A percentile compares a stretch with the other conserved stretches of the same genome.
Conservation (phyloP, 2,888 invertebrate species). For the Drosophila helvetica region DNA sequence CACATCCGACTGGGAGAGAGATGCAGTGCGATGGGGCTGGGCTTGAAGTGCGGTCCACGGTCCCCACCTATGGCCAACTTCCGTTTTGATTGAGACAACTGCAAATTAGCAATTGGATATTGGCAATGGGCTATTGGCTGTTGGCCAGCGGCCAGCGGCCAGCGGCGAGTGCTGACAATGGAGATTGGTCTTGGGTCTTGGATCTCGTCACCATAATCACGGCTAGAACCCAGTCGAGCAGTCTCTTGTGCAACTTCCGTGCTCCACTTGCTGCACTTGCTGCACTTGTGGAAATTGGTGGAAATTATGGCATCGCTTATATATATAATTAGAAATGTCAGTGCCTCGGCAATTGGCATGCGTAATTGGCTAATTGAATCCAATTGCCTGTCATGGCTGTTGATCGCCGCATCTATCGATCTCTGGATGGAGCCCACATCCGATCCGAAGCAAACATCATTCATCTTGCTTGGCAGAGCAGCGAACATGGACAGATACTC, state of each 20-base stretch:
- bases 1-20: constrained; percentile 5
- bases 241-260: constrained; percentile 22
- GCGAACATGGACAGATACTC: neutral
- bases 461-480: constrained; percentile 11
- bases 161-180: constrained; percentile 45
- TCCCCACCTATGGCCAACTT: constrained; percentile 49
- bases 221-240: constrained; percentile 10
- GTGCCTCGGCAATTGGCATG: constrained; percentile 49
- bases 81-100: constrained; percentile 54
- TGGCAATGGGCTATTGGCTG: constrained; percentile 46
- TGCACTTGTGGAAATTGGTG: constrained; percentile 51
- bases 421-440: constrained; percentile 42
- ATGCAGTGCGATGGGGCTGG: neutral
- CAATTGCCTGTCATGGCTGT: constrained; percentile 37
- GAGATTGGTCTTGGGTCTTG: constrained; percentile 17
- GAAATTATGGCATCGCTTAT: constrained; percentile 41
- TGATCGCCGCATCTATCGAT: constrained; percentile 44
- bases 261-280: constrained; percentile 28
- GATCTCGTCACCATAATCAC: constrained; percentile 16
- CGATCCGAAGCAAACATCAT: constrained; percentile 39
- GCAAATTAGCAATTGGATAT: constrained; percentile 43
- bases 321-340: constrained; percentile 45
- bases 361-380: constrained; percentile 74
- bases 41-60: neutral
- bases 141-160: constrained; percentile 43